Percentiles rank a stretch among this genome's conserved stretches.
phyloP scores from a whole-genome alignment of 2,113 vertebrate species.

The Montifringilla adamsi region DNA sequence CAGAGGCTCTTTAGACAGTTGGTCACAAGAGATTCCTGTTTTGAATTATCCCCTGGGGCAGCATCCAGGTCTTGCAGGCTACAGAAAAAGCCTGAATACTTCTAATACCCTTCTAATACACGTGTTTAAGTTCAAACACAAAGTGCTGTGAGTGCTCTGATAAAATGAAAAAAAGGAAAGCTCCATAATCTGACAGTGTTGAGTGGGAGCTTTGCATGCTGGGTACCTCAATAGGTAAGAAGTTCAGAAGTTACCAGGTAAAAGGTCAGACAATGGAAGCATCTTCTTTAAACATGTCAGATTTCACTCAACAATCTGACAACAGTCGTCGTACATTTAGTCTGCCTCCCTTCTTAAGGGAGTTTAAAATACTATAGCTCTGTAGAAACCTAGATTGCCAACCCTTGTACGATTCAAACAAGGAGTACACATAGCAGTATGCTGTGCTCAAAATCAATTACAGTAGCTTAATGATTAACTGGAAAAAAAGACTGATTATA shows the following conservation, averaged over 20 bases:
- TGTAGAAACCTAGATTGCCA: not conserved
- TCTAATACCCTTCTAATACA: rapidly evolving
- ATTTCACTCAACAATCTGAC: not conserved
- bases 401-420: not conserved
- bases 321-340: not conserved
- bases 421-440: not conserved
- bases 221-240: not conserved
- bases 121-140: not conserved
- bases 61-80: not conserved
- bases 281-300: not conserved
- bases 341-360: not conserved
- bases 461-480: not conserved
- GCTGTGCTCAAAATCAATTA: not conserved
- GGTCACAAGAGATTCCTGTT: not conserved
- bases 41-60: not conserved
- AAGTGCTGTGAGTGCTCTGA: not conserved
- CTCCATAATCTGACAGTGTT: not conserved
- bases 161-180: not conserved
- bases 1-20: not conserved
- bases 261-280: not conserved
- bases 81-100: not conserved
- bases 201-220: not conserved
- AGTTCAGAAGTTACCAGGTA: not conserved
- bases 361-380: not conserved
- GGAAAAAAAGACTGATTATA: not conserved